A percentile compares a stretch with the other conserved stretches of the same genome.
Conservation (phyloP, 2,113 vertebrate species). For the Pelvicachromis taeniatus region DNA sequence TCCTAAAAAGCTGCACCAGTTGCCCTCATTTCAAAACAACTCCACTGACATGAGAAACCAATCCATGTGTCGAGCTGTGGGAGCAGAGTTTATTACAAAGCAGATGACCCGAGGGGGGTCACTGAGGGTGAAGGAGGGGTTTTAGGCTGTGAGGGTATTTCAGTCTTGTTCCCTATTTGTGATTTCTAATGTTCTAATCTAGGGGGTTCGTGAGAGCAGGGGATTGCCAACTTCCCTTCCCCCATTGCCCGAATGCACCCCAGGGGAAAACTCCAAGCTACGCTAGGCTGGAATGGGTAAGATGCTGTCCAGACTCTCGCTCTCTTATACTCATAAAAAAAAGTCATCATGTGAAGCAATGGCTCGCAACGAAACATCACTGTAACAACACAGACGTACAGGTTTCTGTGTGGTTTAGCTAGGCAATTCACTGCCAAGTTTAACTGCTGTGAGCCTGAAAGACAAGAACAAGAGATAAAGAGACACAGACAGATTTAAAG, state of each 20-base stretch:
- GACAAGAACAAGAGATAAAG: constrained; percentile 7
- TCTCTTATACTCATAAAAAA: constrained; percentile 5
- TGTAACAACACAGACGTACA: constrained; percentile 20
- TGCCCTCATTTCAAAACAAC: constrained; percentile 20
- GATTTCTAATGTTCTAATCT: constrained; percentile 62
- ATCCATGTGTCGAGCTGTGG: neutral
- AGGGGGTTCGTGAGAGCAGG: constrained; percentile 52
- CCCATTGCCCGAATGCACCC: neutral
- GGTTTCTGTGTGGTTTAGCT: neutral
- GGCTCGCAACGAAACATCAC: constrained; percentile 29
- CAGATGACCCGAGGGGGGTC: constrained; percentile 46
- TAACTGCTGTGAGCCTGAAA: constrained; percentile 9
- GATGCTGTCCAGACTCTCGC: constrained; percentile 60
- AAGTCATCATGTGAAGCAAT: constrained; percentile 21
- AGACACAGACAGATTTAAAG: constrained; percentile 3
- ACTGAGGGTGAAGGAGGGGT: constrained; percentile 19
- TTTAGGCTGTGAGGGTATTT: constrained; percentile 30
- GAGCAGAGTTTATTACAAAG: constrained; percentile 30
- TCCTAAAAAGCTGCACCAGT: neutral
- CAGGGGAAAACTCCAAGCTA: constrained; percentile 34
- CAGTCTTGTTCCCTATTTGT: constrained; percentile 40
- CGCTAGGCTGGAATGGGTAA: constrained; percentile 9
- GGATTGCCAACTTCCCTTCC: constrained; percentile 46
- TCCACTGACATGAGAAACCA: neutral
- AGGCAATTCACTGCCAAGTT: constrained; percentile 32